Evolutionary conservation across 2,113 vertebrate genomes (phyloP).

Genomic region (Corythoichthys intestinalis): DNA sequence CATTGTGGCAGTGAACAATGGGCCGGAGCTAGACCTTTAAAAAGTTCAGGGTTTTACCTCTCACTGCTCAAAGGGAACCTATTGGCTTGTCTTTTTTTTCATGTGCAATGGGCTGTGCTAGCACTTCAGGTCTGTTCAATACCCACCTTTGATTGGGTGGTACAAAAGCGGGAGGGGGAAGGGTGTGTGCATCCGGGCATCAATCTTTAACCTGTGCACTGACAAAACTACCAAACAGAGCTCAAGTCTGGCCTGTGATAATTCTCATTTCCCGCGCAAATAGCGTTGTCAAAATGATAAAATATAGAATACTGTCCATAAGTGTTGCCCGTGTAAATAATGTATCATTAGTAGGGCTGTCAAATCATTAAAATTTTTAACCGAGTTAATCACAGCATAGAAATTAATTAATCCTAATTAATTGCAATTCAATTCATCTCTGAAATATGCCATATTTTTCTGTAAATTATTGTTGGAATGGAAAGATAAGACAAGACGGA

Average conservation of each 20-base stretch:
- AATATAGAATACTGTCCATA: no score
- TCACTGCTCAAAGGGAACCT: conserved; percentile 40
- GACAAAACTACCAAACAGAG: conserved; percentile 37
- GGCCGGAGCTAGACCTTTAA: conserved; percentile 25
- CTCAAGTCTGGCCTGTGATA: conserved; percentile 25
- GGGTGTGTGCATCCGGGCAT: conserved; percentile 47
- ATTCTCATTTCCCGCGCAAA: no score
- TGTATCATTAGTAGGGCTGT: no score
- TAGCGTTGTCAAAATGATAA: no score
- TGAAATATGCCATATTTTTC: no score
- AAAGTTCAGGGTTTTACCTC: conserved; percentile 60
- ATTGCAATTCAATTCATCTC: no score
- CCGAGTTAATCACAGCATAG: no score
- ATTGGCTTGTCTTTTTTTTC: conserved; percentile 38
- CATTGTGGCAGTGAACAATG: conserved; percentile 57
- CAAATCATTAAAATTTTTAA: no score
- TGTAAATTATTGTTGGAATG: no score
- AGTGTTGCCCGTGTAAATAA: no score
- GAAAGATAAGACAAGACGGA: no score
- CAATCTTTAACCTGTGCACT: conserved; percentile 64
- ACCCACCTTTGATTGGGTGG: conserved; percentile 53
- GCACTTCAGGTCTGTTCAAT: conserved; percentile 59
- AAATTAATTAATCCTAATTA: no score
- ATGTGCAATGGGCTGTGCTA: conserved; percentile 70
- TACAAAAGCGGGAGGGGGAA: conserved; percentile 58